Percentiles rank a stretch among this genome's conserved stretches.
Conservation (phyloP, 2,888 invertebrate species). For the Ormyrus rosae region DNA sequence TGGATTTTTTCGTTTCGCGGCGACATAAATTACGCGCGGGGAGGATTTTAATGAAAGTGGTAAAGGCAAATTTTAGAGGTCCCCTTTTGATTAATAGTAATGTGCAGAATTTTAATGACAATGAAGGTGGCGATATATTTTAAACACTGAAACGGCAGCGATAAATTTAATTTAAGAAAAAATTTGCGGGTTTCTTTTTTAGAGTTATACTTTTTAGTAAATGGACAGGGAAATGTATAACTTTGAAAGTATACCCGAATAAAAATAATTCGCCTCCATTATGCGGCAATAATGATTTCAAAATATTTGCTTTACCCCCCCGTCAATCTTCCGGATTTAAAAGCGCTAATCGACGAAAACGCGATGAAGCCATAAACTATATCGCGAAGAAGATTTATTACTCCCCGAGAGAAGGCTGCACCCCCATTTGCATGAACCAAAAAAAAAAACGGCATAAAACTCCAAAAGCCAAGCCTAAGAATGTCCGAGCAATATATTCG, state of each 20-base stretch:
- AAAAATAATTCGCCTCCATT: neutral
- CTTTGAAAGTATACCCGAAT: too few species aligned
- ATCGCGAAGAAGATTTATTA: constrained; percentile 38
- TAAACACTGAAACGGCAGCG: too few species aligned
- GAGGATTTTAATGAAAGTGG: constrained; percentile 13
- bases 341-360: constrained; percentile 26
- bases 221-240: too few species aligned
- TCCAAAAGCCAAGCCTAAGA: neutral
- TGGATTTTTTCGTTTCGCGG: constrained; percentile 28
- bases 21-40: constrained; percentile 11
- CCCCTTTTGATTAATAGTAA: too few species aligned
- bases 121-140: too few species aligned
- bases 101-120: too few species aligned
- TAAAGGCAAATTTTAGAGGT: neutral
- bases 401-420: neutral
- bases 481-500: constrained; percentile 15
- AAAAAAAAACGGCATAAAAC: too few species aligned
- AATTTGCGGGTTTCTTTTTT: too few species aligned
- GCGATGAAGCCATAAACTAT: constrained; percentile 42
- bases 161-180: too few species aligned
- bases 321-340: constrained; percentile 1
- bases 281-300: neutral
- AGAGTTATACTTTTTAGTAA: too few species aligned
- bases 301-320: neutral
- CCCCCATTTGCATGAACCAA: too few species aligned